These are phyloP conservation scores for Hybognathus amarus DNA, from an alignment of 2,797 vertebrate genomes.

Conservation along the genomic window DNA sequence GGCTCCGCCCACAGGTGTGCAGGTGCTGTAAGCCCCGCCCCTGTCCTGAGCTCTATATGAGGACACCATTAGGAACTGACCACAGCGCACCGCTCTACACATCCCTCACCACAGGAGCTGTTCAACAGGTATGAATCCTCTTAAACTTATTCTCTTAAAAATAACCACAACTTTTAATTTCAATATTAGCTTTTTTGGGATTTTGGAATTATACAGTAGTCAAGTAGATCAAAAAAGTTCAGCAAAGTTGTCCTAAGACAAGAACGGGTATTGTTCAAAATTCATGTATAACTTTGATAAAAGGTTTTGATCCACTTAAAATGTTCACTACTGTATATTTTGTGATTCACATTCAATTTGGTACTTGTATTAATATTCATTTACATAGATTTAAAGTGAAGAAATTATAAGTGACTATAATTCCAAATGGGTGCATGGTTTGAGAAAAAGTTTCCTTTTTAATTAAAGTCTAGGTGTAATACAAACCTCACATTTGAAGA, in stretches of 20 bases:
- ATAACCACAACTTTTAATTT: neutral
- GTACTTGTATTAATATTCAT: neutral
- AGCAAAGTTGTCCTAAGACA: too few relatives aligned
- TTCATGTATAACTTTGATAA: too few relatives aligned
- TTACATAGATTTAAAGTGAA: neutral
- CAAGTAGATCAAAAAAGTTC: too few relatives aligned
- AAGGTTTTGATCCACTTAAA: too few relatives aligned
- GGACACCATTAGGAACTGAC: conserved; percentile 14
- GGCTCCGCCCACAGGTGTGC: conserved; percentile 55
- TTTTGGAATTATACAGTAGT: neutral
- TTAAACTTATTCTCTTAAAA: neutral
- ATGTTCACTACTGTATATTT: neutral
- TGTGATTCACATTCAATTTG: neutral
- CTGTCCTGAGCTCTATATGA: conserved; percentile 43
- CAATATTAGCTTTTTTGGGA: too few relatives aligned
- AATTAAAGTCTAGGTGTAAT: neutral
- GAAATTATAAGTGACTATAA: neutral
- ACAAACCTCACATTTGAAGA: conserved; percentile 11
- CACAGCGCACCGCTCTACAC: conserved; percentile 13
- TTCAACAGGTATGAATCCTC: conserved; percentile 48
- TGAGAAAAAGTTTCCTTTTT: neutral
- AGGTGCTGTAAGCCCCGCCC: conserved; percentile 40
- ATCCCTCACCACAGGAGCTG: conserved; percentile 2
- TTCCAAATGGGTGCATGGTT: neutral
- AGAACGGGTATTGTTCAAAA: too few relatives aligned